Percentiles rank a stretch among this genome's conserved stretches.
phyloP scores from a whole-genome alignment of 2,888 invertebrate genomes.

The Drosophila yooni region DNA sequence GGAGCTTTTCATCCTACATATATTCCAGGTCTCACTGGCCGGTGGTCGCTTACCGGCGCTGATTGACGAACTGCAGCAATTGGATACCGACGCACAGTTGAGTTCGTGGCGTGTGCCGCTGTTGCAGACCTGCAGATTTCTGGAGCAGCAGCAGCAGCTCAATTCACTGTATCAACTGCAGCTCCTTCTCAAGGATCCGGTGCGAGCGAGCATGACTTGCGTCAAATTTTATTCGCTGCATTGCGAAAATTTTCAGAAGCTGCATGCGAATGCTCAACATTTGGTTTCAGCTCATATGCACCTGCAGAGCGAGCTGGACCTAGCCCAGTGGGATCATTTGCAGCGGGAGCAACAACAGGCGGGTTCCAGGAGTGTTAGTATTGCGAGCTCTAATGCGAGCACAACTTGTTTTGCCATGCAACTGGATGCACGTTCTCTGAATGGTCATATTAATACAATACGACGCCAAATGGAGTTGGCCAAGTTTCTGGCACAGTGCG shows the following conservation, averaged over 20 bases:
- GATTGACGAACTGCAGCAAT: constrained; percentile 88
- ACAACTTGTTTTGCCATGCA: constrained; percentile 87
- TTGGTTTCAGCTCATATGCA: constrained; percentile 88
- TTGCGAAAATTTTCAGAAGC: constrained; percentile 86
- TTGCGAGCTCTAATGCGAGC: constrained; percentile 30
- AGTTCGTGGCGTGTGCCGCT: constrained; percentile 90
- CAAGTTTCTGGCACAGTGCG: constrained; percentile 89
- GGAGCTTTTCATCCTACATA: constrained; percentile 90
- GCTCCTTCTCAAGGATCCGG: constrained; percentile 89
- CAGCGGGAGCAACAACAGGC: constrained; percentile 81
- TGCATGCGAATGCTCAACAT: constrained; percentile 86
- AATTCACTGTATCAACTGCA: constrained; percentile 91
- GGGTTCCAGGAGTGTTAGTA: constrained; percentile 63
- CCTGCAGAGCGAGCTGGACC: constrained; percentile 88
- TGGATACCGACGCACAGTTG: constrained; percentile 88
- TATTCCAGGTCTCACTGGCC: constrained; percentile 89
- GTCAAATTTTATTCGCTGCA: constrained; percentile 90
- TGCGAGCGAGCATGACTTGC: constrained; percentile 92
- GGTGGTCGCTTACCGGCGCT: constrained; percentile 88
- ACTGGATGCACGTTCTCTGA: constrained; percentile 89
- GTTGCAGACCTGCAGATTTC: constrained; percentile 89
- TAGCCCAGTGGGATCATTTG: constrained; percentile 86
- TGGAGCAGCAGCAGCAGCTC: constrained; percentile 89
- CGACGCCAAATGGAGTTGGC: constrained; percentile 92
- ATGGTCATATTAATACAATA: constrained; percentile 92